A percentile compares a stretch with the other conserved stretches of the same genome.
Evolutionary conservation across 2,888 invertebrate species (phyloP).

Genomic region (Papilio elwesi): DNA sequence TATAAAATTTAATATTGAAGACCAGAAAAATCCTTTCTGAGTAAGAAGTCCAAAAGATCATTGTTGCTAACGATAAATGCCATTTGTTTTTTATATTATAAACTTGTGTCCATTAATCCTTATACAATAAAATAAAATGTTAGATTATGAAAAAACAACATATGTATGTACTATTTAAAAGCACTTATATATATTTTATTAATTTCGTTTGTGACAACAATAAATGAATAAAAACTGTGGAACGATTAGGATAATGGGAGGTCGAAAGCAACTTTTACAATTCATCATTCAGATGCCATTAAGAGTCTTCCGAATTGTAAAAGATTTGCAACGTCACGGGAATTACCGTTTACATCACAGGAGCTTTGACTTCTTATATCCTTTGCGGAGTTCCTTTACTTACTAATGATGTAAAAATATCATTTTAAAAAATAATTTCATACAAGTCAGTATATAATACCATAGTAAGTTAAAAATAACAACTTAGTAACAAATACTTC

Average conservation of each 20-base stretch:
- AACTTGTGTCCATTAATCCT: too few relatives aligned
- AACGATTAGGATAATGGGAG: not conserved
- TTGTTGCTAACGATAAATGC: too few relatives aligned
- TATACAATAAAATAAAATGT: too few relatives aligned
- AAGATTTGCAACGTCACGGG: constrained; percentile 26
- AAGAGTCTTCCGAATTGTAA: not conserved
- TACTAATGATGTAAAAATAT: not conserved
- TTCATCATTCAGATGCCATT: constrained; percentile 19
- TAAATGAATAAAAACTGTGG: not conserved
- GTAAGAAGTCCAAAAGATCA: too few relatives aligned
- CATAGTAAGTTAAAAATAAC: too few relatives aligned
- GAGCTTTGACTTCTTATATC: not conserved
- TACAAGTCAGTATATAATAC: too few relatives aligned
- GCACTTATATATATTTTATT: not conserved
- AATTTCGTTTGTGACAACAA: not conserved
- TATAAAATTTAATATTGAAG: too few relatives aligned
- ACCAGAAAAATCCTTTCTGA: too few relatives aligned
- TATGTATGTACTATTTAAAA: not conserved
- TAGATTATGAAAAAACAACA: too few relatives aligned
- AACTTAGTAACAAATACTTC: too few relatives aligned
- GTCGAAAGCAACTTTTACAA: not conserved
- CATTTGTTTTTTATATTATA: too few relatives aligned
- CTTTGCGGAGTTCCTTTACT: not conserved
- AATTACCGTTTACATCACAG: not conserved
- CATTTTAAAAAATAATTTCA: not conserved